Conservation (phyloP, 2,113 vertebrate genomes). For the Vidua macroura region DNA sequence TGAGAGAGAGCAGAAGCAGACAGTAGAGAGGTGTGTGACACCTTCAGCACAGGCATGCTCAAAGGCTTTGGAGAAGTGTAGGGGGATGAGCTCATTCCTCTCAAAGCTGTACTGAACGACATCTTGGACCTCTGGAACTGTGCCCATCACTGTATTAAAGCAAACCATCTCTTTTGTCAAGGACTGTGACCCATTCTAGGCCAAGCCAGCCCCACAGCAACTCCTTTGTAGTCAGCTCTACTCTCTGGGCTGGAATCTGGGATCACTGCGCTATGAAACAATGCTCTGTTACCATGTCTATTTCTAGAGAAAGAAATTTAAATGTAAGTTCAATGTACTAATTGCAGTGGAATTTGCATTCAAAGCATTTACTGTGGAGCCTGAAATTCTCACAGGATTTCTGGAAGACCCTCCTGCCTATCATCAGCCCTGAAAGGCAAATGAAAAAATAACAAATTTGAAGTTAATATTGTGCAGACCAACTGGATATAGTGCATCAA, state of each 20-base stretch:
- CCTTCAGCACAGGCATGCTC: neutral
- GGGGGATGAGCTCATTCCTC: neutral
- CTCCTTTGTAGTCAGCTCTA: neutral
- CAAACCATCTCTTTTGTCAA: neutral
- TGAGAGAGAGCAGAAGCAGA: neutral
- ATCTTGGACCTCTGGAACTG: neutral
- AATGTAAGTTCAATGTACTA: conserved; percentile 43
- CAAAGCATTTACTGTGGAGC: conserved; percentile 77
- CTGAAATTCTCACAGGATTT: conserved; percentile 77
- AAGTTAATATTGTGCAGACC: neutral
- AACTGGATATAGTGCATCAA: neutral
- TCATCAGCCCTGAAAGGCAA: conserved; percentile 73
- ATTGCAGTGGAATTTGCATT: conserved; percentile 80
- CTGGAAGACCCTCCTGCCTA: conserved; percentile 73
- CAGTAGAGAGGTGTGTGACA: neutral
- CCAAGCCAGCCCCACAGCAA: neutral
- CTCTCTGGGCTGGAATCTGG: neutral
- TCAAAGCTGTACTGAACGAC: neutral
- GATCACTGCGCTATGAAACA: neutral
- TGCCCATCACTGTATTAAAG: neutral
- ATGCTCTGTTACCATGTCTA: neutral
- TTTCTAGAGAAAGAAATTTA: conserved; percentile 3
- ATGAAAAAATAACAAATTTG: neutral
- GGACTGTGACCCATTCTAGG: neutral
- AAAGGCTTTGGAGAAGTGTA: neutral